Conservation (phyloP, 2,113 vertebrate species). For the Petaurus breviceps region DNA sequence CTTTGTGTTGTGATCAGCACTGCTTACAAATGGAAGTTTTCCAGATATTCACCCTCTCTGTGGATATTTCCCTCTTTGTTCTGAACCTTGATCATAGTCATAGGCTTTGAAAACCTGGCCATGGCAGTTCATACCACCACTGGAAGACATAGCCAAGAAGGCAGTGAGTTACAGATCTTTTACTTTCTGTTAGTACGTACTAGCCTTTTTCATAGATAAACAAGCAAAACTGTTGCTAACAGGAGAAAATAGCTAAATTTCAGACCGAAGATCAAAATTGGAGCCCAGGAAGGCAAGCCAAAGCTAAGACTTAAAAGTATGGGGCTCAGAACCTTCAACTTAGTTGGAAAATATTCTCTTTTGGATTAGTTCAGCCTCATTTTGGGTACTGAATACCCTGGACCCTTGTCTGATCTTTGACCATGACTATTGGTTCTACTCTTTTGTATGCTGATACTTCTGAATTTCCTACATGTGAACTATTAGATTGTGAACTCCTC, state of each 20-base stretch:
- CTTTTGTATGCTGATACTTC: neutral
- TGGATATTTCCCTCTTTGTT: neutral
- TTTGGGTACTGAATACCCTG: neutral
- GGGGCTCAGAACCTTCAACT: neutral
- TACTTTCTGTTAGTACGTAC: neutral
- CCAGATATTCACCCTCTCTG: neutral
- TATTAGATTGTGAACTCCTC: neutral
- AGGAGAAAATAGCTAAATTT: neutral
- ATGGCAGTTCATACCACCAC: neutral
- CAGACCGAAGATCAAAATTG: neutral
- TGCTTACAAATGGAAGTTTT: neutral
- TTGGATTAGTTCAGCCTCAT: neutral
- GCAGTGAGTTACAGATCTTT: neutral
- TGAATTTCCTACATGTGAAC: neutral
- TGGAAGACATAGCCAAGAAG: neutral
- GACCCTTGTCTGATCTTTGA: neutral
- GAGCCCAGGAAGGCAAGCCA: neutral
- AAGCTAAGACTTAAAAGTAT: neutral
- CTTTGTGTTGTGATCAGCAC: neutral
- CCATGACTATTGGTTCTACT: neutral
- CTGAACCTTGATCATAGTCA: neutral
- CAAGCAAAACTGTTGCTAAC: neutral
- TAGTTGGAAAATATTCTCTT: neutral
- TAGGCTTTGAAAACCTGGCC: neutral
- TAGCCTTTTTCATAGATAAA: neutral